Evolutionary conservation across 2,113 vertebrate genomes (phyloP).

Genomic region (Pantherophis guttatus): DNA sequence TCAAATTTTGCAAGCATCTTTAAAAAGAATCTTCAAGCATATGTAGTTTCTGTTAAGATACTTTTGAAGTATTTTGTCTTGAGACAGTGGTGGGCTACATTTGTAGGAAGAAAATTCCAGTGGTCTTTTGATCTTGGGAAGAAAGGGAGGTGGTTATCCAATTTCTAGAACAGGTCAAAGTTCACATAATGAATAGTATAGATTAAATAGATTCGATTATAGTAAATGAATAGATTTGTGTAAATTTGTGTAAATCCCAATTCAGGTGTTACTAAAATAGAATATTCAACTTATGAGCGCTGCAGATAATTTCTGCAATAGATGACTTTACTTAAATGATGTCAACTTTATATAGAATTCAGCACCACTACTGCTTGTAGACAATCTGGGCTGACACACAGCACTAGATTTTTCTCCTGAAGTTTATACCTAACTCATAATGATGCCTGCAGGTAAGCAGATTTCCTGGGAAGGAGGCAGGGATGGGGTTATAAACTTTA

Average conservation of each 20-base stretch:
- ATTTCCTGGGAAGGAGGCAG: neutral
- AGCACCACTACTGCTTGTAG: neutral
- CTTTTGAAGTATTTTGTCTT: neutral
- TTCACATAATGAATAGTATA: constrained; percentile 30
- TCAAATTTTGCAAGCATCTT: neutral
- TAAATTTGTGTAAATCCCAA: constrained; percentile 15
- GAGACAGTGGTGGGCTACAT: neutral
- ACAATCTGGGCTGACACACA: neutral
- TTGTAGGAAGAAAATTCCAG: neutral
- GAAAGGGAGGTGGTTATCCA: no score
- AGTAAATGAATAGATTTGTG: constrained; percentile 38
- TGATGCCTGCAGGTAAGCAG: neutral
- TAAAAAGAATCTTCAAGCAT: neutral
- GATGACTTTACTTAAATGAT: neutral
- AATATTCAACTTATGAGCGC: neutral
- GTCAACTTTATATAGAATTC: neutral
- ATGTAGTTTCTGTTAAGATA: neutral
- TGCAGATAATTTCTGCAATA: neutral
- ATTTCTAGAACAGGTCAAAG: constrained; percentile 36
- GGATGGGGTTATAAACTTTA: neutral
- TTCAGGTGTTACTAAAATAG: neutral
- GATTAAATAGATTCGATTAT: neutral
- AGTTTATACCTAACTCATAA: neutral
- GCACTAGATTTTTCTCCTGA: neutral
- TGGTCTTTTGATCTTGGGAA: neutral